Base-by-base conservation (phyloP, 2,797 vertebrate species). In the Heliangelus exortis region DNA sequence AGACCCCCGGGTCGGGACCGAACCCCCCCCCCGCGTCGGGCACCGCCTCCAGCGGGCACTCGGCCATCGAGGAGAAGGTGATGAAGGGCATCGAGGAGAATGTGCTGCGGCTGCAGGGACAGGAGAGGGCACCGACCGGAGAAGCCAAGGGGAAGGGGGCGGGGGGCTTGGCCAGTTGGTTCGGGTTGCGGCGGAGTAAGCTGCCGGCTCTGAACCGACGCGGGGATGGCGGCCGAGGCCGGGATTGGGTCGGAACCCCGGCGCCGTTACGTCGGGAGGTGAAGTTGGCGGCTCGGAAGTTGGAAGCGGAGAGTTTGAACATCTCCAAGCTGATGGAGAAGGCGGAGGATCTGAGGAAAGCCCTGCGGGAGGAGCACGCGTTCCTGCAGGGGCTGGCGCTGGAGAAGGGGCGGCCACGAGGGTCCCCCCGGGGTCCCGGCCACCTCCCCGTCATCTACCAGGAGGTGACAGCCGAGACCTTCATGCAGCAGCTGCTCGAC, bases 31-130 rank as follows among this genome's bases (percentile, higher is more conserved):
- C 47, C 33, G 33, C 20, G 9, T 14, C 78, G 3, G 41, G 81
- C 0, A 53, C 59, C 1, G 34, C 39, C 12, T 39, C 39, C 39
- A 39, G 74, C 41, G 5, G 95, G 53, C 98, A 99, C 25, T 99
- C 99, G 0, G 98, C 99, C 95, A 99, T 99, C 8, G 99, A 99
- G 96, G 99, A 99, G 97, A 99, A 99, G 93, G 99, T 99, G 91
- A 99, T 99, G 99, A 99, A 99, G 84, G 99, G 99, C 92, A 99
- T 99, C 3, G 98, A 99, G 97, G 99, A 99, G 97, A 99, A 99
- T 6, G 96, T 99, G 97, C 97, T 99, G 86, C 98, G 99, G 89
- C 98, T 99, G 36, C 99, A 99, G 96, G 99, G 98, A 91, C 99
- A 99, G 97, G 99, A 99, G 94, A 93, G 98, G 50, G 98, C 96